Percentiles rank a stretch among this genome's conserved stretches.
Evolutionary conservation across 2,113 vertebrate genomes (phyloP).

Genomic region (Lonchura striata): DNA sequence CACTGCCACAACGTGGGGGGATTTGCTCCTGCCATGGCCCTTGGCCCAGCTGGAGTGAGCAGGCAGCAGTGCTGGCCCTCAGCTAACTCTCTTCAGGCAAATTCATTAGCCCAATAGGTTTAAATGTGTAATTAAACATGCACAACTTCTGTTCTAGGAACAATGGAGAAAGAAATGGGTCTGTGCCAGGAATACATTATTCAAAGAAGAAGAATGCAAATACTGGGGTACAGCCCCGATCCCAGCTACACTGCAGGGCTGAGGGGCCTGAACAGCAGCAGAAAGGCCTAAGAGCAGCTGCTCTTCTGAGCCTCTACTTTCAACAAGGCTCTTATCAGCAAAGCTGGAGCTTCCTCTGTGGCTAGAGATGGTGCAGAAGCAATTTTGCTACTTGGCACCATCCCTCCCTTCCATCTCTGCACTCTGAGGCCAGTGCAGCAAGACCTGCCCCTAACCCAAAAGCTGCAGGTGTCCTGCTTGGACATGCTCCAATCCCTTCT

Average conservation of each 20-base stretch:
- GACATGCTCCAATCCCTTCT: background rate
- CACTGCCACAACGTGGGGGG: accelerated
- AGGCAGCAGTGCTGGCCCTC: too few relatives aligned
- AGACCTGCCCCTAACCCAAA: background rate
- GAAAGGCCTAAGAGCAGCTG: background rate
- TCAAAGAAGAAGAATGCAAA: background rate
- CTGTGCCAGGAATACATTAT: background rate
- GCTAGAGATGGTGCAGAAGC: accelerated
- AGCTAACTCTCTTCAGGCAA: background rate
- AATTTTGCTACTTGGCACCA: background rate
- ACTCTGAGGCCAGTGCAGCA: background rate
- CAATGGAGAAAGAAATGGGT: background rate
- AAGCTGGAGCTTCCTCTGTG: background rate
- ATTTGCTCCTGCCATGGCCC: background rate
- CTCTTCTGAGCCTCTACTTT: accelerated
- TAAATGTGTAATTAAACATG: background rate
- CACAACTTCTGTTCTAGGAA: background rate
- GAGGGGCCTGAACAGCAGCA: background rate
- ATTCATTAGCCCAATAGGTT: background rate
- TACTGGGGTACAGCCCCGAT: accelerated
- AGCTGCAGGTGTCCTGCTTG: background rate
- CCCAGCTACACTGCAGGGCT: accelerated
- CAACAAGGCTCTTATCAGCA: background rate
- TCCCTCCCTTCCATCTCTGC: background rate
- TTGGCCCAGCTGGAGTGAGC: background rate